Evolutionary conservation across 2,888 invertebrate genomes (phyloP), one percentile per base, ranked within the genome.

Genomic region (Carabus problematicus): DNA sequence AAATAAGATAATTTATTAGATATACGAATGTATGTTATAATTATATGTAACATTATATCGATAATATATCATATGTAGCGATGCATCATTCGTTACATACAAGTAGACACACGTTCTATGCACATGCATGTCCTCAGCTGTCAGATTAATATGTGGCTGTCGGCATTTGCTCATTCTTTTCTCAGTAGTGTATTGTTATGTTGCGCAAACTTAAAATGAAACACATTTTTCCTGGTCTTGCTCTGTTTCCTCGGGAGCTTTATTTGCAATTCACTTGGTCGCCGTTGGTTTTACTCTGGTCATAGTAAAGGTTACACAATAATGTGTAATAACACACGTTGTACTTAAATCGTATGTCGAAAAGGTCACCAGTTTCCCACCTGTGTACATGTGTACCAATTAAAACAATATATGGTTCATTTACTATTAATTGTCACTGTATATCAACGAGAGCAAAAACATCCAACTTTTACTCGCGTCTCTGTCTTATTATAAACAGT

Each of bases 321-420:
- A 41, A 64, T 64, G 43, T 64, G 64, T 64, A 64, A 56, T 56
- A 64, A 45, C 40, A 43, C 56, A n/a, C 19, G 54, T 45, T 43
- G 40, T 43, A 54, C 42, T 64, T 64, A 58, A 29, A 64, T 56
- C 56, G 64, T 56, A 47, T 16, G 12, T 8, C 16, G 16, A 56
- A 56, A 64, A 64, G 64, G 64, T 64, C 64, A 64, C 14, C 45
- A 11, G 56, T 56, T 64, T 64, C 64, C 56, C 64, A 64, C 64
- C 64, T 64, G 64, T 18, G n/a, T 16, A 42, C 8, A 16, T 60
- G 19, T 18, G 18, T 18, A 59, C 42, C 12, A 42, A 16, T 55
- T 11, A 7, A 19, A 45, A n/a, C 11, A n/a, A 39, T 58, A 58
- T 47, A 47, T 47, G 11, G 42, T 45, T 16, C 61, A 62, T 62